These are phyloP conservation scores for Nephila pilipes DNA, from an alignment of 1,140 invertebrate genomes.

Conservation along the genomic window DNA sequence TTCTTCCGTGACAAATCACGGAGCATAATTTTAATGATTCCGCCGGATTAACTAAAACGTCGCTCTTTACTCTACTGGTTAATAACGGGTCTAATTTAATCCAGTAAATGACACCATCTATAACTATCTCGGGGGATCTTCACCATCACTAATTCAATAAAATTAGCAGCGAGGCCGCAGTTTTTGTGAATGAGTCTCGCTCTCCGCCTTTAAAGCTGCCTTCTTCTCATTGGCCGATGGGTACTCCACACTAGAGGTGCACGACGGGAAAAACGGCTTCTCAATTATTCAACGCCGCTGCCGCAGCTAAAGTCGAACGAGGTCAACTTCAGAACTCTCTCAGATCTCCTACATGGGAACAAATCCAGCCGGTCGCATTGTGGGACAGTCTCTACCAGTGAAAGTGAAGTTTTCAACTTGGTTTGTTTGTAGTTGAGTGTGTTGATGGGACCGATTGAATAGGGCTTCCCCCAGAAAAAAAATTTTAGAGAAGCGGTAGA, in stretches of 20 bases:
- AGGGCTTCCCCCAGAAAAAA: not conserved
- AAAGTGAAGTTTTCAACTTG: not conserved
- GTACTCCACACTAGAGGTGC: slow-evolving; percentile 40
- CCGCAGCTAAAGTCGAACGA: slow-evolving; percentile 49
- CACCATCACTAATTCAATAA: not conserved
- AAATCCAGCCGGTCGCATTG: slow-evolving; percentile 33
- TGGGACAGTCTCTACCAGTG: not conserved
- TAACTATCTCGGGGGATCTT: not conserved
- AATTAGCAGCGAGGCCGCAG: not conserved
- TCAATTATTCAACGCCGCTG: slow-evolving; percentile 46
- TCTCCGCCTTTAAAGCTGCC: slow-evolving; percentile 6
- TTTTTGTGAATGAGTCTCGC: slow-evolving; percentile 56
- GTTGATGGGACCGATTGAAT: not conserved
- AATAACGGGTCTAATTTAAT: not conserved
- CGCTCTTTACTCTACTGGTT: not conserved
- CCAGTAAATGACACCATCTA: not conserved
- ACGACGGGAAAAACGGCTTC: slow-evolving; percentile 59
- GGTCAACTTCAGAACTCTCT: slow-evolving; percentile 20
- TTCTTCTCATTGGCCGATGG: slow-evolving; percentile 27
- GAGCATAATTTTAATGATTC: not conserved
- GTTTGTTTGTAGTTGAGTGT: not conserved
- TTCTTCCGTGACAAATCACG: not conserved
- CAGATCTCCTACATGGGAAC: slow-evolving; percentile 32
- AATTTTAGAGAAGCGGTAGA: not conserved
- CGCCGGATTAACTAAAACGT: not conserved